Evolutionary conservation across 2,888 invertebrate species (phyloP).

Genomic region (Rhogogaster chlorosoma): DNA sequence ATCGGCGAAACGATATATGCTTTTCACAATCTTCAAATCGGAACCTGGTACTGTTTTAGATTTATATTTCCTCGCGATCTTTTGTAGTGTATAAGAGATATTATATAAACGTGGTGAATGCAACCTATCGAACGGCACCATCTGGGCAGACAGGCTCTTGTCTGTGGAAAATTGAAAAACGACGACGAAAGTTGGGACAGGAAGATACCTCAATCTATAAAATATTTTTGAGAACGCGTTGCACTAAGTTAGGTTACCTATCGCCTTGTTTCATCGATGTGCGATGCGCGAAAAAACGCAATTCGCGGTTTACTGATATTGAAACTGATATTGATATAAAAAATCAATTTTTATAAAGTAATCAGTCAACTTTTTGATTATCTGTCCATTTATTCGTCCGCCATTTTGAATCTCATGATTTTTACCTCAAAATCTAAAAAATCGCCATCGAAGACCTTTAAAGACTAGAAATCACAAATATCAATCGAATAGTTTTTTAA

Average conservation of each 20-base stretch:
- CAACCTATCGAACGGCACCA: conserved; percentile 36
- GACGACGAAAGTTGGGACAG: neutral
- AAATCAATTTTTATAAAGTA: neutral
- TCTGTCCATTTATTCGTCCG: neutral
- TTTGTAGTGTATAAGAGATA: conserved; percentile 3
- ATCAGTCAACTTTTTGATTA: neutral
- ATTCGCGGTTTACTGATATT: neutral
- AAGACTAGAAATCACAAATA: neutral
- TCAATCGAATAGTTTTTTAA: neutral
- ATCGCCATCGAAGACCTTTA: neutral
- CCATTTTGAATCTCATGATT: neutral
- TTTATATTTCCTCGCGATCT: conserved; percentile 17
- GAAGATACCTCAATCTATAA: neutral
- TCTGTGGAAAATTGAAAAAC: conserved; percentile 47
- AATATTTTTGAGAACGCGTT: neutral
- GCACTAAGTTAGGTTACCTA: neutral
- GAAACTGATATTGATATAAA: too few relatives aligned
- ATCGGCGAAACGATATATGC: neutral
- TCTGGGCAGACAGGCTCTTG: conserved; percentile 35
- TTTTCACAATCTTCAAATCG: neutral
- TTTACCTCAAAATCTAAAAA: neutral
- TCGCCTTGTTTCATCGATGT: neutral
- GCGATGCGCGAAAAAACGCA: neutral
- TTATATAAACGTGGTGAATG: neutral
- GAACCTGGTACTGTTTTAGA: conserved; percentile 2